Evolutionary conservation across 2,113 vertebrate species (phyloP).

Genomic region (Laticauda laticaudata): DNA sequence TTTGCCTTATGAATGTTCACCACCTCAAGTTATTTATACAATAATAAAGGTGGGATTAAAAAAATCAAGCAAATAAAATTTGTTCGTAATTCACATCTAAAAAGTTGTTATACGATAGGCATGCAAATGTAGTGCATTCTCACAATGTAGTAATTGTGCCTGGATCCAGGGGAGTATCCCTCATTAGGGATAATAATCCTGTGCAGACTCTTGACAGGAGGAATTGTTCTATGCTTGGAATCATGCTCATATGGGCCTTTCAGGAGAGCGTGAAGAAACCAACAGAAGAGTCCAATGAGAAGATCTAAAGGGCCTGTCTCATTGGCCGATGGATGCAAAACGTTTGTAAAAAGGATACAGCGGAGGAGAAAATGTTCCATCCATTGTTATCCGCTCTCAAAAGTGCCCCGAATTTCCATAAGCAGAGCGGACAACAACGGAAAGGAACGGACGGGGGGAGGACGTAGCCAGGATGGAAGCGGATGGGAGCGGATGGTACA

Average conservation of each 20-base stretch:
- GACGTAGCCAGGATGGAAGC: no score
- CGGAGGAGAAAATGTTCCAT: no score
- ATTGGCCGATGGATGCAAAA: no score
- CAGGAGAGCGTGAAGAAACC: neutral
- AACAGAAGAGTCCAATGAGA: neutral
- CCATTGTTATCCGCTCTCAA: no score
- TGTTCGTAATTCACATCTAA: neutral
- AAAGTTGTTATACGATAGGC: neutral
- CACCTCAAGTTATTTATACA: neutral
- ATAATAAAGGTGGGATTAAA: neutral
- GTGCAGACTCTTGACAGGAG: neutral
- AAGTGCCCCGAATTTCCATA: no score
- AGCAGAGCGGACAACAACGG: no score
- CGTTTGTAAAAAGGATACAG: no score
- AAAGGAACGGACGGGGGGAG: no score
- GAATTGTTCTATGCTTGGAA: neutral
- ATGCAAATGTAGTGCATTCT: neutral
- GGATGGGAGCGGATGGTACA: no score
- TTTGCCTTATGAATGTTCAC: neutral
- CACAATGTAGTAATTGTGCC: neutral
- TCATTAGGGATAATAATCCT: neutral
- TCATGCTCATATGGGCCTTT: neutral
- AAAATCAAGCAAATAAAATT: neutral
- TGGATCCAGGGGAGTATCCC: neutral
- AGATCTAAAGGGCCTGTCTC: neutral